A percentile compares a stretch with the other conserved stretches of the same genome.
Conservation (phyloP, 2,797 vertebrate species). For the Tragopan temminckii region DNA sequence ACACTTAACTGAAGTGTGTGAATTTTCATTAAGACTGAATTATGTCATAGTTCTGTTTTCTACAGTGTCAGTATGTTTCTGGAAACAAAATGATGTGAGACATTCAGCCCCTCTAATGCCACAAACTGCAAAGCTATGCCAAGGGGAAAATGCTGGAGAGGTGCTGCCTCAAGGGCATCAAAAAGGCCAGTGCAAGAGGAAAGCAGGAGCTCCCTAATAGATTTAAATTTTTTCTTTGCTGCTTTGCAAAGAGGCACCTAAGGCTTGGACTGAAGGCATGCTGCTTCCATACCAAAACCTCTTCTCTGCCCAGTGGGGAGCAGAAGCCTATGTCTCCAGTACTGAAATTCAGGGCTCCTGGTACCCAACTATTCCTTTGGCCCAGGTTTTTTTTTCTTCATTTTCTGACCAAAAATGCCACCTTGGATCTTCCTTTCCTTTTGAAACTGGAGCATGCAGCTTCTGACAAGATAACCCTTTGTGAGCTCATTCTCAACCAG, state of each 20-base stretch:
- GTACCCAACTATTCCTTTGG: not conserved
- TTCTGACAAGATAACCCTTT: fast-evolving
- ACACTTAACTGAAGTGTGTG: not conserved
- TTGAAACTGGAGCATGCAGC: fast-evolving
- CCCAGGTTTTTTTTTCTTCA: not conserved
- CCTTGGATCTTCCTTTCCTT: not conserved
- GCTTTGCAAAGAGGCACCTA: not conserved
- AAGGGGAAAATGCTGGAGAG: not conserved
- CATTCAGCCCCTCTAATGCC: fast-evolving
- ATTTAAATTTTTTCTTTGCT: not conserved
- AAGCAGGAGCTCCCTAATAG: not conserved
- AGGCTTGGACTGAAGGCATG: not conserved
- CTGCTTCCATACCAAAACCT: not conserved
- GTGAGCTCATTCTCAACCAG: not conserved
- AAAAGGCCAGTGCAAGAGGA: not conserved
- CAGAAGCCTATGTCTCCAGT: not conserved
- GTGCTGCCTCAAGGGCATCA: not conserved
- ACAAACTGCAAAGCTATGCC: not conserved
- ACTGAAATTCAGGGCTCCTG: not conserved
- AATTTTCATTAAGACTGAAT: not conserved
- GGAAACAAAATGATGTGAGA: not conserved
- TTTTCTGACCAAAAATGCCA: not conserved
- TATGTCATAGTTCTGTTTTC: not conserved
- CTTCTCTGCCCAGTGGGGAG: not conserved
- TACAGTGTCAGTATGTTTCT: not conserved